Evolutionary conservation across 2,113 vertebrate species (phyloP).

Genomic region (Noctilio leporinus): DNA sequence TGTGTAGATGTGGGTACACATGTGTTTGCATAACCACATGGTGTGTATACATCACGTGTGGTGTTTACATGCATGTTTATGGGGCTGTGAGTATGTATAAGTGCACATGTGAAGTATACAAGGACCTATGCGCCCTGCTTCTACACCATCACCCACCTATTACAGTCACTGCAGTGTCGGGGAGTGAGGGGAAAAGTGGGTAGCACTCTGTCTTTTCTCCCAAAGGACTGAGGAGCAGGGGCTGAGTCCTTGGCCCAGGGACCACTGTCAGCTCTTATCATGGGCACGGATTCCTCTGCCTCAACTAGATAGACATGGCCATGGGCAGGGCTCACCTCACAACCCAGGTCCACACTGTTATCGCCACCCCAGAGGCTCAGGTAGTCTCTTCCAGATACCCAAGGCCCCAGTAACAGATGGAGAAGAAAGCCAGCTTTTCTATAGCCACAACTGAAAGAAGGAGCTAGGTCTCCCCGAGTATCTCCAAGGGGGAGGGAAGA

Average conservation of each 20-base stretch:
- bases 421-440: not conserved
- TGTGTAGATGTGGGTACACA: not conserved
- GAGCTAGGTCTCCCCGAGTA: not conserved
- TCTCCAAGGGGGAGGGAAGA: not conserved
- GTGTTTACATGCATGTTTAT: not conserved
- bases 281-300: not conserved
- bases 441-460: not conserved
- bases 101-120: not conserved
- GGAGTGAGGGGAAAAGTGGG: not conserved
- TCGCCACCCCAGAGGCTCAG: not conserved
- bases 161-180: not conserved
- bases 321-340: not conserved
- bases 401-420: not conserved
- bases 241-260: not conserved
- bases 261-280: not conserved
- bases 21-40: not conserved
- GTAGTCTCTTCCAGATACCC: not conserved
- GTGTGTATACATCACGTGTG: not conserved
- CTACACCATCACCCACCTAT: not conserved
- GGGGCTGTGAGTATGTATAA: not conserved
- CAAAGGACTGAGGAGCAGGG: not conserved
- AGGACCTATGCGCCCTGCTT: not conserved
- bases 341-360: not conserved
- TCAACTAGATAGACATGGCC: not conserved
- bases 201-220: not conserved